Evolutionary conservation across 2,113 vertebrate species (phyloP), one percentile per base, ranked within the genome.

Genomic region (Aegithalos caudatus): DNA sequence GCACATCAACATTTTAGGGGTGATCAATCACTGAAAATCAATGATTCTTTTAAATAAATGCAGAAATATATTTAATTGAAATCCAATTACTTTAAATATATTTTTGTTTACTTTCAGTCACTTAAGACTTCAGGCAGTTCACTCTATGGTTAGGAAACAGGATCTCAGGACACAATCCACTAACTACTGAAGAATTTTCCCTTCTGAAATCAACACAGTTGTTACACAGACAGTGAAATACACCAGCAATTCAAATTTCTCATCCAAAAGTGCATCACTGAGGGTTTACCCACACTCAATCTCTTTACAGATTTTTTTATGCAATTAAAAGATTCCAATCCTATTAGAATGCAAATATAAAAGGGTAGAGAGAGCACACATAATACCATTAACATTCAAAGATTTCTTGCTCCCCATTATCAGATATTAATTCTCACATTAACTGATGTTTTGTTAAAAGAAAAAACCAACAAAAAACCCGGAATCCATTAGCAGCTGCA

Each of bases 331-430:
- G 79, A 94, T 90, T 95, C 74, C 67, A 88, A 40, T 76, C 81
- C 74, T 90, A 94, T 95, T 95, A 95, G 74, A 94, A 97, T 95
- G 94, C 95, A 96, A 96, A 95, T 95, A 93, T 38, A 80, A 87
- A 82, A 73, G 82, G 78, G 78, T 66, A 94, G 71, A 96, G 78
- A 92, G 54, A 83, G 81, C 90, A 88, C 2, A 2, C 58, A 62
- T 82, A 95, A 95, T 85, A 85, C 78, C 74, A 96, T 95, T 96
- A 95, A 88, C 81, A 93, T 87, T 83, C 95, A 95, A 85, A 94
- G 71, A 90, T 85, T 92, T 93, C 85, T 90, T 95, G 85, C 67
- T 90, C 79, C 67, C 90, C 67, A 92, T 96, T 94, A 94, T 96
- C 93, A 93, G 93, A 93, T 91, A 96, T 78, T 96, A 90, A 95